Conservation (phyloP, 2,797 vertebrate genomes). For the Schizopygopsis pylzovi region DNA sequence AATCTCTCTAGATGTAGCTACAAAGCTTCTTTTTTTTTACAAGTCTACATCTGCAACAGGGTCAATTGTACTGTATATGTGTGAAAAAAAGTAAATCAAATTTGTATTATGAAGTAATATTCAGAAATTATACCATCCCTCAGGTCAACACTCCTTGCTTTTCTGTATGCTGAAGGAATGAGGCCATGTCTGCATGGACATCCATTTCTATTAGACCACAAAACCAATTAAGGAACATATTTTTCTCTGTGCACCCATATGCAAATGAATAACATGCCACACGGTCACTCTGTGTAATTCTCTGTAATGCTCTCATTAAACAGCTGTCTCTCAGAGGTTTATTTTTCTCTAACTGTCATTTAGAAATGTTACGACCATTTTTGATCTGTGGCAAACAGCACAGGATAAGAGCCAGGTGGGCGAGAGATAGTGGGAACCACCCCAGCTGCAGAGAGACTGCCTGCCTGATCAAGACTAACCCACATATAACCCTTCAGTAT, state of each 20-base stretch:
- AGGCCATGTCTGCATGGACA: not conserved
- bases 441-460: constrained; percentile 67
- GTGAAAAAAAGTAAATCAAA: too few species aligned
- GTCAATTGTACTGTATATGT: not conserved
- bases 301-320: constrained; percentile 73
- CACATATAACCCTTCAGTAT: not conserved
- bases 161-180: not conserved
- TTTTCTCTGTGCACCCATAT: constrained; percentile 7
- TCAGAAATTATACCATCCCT: not conserved
- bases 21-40: not conserved
- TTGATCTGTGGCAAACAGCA: constrained; percentile 72
- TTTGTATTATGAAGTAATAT: not conserved
- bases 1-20: not conserved
- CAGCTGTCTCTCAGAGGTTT: constrained; percentile 72
- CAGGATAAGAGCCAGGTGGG: constrained; percentile 65
- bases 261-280: constrained; percentile 18
- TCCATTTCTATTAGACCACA: not conserved
- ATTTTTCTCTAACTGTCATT: constrained; percentile 58
- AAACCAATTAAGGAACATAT: not conserved
- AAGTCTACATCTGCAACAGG: not conserved
- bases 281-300: not conserved
- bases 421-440: constrained; percentile 71
- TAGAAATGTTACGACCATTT: constrained; percentile 57
- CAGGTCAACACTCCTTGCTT: not conserved
- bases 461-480: not conserved